Evolutionary conservation across 2,797 vertebrate species (phyloP).

Genomic region (Rhinogobio ventralis): DNA sequence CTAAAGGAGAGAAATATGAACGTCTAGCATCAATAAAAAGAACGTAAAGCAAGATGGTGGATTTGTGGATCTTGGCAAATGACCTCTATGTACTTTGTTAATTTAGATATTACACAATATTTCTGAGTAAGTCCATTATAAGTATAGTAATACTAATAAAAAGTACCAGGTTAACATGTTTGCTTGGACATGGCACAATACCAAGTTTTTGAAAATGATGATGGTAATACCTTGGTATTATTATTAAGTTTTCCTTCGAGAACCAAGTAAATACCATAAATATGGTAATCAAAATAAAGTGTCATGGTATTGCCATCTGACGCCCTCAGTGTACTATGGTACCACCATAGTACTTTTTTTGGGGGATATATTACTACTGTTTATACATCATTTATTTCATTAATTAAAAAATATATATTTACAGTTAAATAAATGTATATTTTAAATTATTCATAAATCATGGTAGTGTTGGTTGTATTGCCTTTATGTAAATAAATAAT

Average conservation of each 20-base stretch:
- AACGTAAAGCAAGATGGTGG: background rate
- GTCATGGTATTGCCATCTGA: background rate
- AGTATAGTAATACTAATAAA: too few species aligned
- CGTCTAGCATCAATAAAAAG: conserved; percentile 6
- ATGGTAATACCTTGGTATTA: background rate
- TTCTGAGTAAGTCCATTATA: background rate
- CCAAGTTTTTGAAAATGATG: background rate
- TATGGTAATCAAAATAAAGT: background rate
- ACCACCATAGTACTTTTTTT: background rate
- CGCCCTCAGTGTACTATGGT: background rate
- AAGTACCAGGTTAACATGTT: background rate
- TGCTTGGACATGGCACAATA: background rate
- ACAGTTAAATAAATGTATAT: background rate
- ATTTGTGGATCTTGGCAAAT: conserved; percentile 1
- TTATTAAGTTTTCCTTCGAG: background rate
- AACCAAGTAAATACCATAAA: background rate
- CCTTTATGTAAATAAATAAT: background rate
- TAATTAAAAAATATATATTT: background rate
- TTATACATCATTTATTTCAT: background rate
- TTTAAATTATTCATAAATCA: too few species aligned
- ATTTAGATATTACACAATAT: background rate
- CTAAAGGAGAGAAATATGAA: conserved; percentile 36
- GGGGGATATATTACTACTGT: background rate
- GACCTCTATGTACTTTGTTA: background rate
- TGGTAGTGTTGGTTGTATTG: background rate